Conservation (phyloP, 2,888 invertebrate species). For the Perizoma flavofasciatum region DNA sequence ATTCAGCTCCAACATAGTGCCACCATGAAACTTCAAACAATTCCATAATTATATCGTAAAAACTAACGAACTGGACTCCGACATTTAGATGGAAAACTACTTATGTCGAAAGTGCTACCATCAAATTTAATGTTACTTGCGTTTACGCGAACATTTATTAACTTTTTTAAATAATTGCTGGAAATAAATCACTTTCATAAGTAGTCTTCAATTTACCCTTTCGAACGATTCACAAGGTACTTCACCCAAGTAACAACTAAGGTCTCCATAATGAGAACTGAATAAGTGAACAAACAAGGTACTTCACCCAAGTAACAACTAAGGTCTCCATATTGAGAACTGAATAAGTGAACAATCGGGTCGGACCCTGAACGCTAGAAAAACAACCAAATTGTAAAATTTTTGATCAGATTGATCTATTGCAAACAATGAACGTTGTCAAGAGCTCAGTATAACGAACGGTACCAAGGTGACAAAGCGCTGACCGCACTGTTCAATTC, state of each 20-base stretch:
- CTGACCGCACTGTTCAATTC: background rate
- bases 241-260: conserved; percentile 9
- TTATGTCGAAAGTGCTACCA: background rate
- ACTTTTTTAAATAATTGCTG: conserved; percentile 14
- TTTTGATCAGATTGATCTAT: background rate
- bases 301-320: conserved; percentile 5
- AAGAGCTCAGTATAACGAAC: conserved; percentile 1
- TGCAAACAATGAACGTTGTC: background rate
- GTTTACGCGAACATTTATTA: conserved; percentile 11
- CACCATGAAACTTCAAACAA: conserved; percentile 1
- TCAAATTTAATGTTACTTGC: background rate
- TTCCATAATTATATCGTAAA: conserved; percentile 2
- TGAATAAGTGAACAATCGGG: conserved; percentile 22
- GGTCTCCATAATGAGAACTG: conserved; percentile 20
- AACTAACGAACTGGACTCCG: conserved; percentile 16
- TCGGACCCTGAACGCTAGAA: conserved; percentile 17
- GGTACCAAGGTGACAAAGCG: background rate
- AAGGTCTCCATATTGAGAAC: conserved; percentile 19
- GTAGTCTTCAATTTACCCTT: background rate
- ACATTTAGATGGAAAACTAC: conserved; percentile 5
- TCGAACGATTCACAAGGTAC: conserved; percentile 2
- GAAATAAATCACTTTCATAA: conserved; percentile 8
- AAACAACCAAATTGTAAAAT: conserved; percentile 1
- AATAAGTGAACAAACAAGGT: conserved; percentile 14
- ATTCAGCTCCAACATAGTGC: conserved; percentile 27